A percentile compares a stretch with the other conserved stretches of the same genome.
Conservation (phyloP, 2,888 invertebrate genomes). For the Drosophila acutilabella region DNA sequence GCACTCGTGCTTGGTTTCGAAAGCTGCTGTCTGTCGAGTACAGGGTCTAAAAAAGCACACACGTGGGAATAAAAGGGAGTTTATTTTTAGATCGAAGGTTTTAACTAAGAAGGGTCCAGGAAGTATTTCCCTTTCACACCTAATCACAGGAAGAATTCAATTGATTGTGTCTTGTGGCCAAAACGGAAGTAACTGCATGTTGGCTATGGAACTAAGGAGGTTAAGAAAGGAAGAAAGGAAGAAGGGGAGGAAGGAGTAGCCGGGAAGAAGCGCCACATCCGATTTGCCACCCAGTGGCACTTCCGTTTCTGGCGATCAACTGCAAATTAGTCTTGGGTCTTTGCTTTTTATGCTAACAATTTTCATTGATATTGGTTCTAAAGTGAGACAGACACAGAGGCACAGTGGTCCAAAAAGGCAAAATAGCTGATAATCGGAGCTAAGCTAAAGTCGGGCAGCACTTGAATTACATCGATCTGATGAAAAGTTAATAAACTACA, state of each 20-base stretch:
- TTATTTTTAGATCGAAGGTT: background rate
- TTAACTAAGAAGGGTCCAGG: conserved; percentile 15
- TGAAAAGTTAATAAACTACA: too few species aligned
- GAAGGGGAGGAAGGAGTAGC: background rate
- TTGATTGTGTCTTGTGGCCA: conserved; percentile 20
- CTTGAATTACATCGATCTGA: too few species aligned
- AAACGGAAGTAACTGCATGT: conserved; percentile 39
- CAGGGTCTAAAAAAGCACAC: background rate
- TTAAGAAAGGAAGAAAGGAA: background rate
- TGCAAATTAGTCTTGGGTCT: conserved; percentile 45
- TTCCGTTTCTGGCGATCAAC: conserved; percentile 58
- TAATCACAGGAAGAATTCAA: conserved; percentile 52
- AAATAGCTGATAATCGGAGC: too few species aligned
- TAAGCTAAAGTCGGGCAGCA: too few species aligned
- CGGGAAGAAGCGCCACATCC: conserved; percentile 31
- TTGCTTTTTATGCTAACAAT: conserved; percentile 40
- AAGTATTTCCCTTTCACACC: conserved; percentile 51
- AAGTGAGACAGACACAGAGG: background rate
- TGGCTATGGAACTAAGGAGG: background rate
- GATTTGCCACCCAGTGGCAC: conserved; percentile 37
- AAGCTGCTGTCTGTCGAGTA: too few species aligned
- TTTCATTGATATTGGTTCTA: conserved; percentile 38
- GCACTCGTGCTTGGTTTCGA: too few species aligned
- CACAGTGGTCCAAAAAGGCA: background rate
- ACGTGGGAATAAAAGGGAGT: conserved; percentile 17